A percentile compares a stretch with the other conserved stretches of the same genome.
These are phyloP conservation scores for Trichacis sp. DNA, from an alignment of 2,888 invertebrate genomes.

Conservation along the genomic window DNA sequence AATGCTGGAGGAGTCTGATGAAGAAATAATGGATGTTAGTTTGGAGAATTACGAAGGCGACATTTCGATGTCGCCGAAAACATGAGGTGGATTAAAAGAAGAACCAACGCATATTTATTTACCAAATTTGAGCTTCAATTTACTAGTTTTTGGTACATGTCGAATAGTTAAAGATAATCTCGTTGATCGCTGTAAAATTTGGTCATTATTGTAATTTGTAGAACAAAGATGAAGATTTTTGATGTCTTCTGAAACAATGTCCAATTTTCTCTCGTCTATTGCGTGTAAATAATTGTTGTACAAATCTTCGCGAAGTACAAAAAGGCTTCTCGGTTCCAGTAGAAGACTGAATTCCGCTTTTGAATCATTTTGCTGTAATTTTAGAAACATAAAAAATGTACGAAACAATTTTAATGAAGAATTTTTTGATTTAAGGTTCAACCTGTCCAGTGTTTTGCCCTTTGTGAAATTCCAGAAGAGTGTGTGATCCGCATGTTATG, in stretches of 20 bases:
- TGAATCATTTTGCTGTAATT: constrained; percentile 46
- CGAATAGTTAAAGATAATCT: constrained; percentile 70
- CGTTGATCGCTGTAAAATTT: constrained; percentile 74
- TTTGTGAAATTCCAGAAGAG: constrained; percentile 86
- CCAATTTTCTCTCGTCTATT: constrained; percentile 80
- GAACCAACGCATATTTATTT: constrained; percentile 39
- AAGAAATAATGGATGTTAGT: constrained; percentile 72
- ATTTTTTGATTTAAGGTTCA: constrained; percentile 1
- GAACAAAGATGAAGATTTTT: constrained; percentile 77
- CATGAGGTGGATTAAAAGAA: too few species aligned
- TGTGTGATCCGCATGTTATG: constrained; percentile 91
- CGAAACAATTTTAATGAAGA: too few species aligned
- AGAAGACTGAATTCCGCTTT: constrained; percentile 79
- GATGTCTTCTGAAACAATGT: constrained; percentile 73
- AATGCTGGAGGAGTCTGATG: constrained; percentile 80
- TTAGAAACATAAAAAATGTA: too few species aligned
- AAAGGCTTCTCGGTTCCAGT: constrained; percentile 88
- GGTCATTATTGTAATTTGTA: constrained; percentile 71
- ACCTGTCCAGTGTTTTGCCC: constrained; percentile 54
- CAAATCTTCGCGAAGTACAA: constrained; percentile 85
- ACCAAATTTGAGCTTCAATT: constrained; percentile 77
- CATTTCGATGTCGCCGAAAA: constrained; percentile 49
- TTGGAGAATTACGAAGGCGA: constrained; percentile 68
- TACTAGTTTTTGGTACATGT: constrained; percentile 89
- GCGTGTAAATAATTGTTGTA: constrained; percentile 89